Conservation (phyloP, 2,113 vertebrate species). For the Cyanoderma ruficeps region DNA sequence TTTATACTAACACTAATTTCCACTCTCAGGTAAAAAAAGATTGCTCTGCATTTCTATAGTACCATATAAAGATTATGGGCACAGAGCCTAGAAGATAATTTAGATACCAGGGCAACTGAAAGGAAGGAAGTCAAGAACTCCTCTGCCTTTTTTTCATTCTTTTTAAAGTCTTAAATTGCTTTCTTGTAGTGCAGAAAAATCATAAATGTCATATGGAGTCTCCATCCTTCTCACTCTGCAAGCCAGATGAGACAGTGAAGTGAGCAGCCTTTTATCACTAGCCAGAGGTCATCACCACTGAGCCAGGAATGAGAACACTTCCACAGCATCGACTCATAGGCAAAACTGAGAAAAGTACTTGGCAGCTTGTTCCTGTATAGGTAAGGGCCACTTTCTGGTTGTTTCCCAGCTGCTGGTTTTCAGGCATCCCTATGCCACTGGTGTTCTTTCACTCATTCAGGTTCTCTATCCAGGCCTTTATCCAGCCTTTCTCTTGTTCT, state of each 20-base stretch:
- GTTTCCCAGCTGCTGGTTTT: not conserved
- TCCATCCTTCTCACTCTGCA: not conserved
- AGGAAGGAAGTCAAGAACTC: not conserved
- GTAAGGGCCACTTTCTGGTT: not conserved
- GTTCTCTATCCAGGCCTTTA: not conserved
- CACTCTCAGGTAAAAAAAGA: conserved; percentile 10
- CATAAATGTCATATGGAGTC: not conserved
- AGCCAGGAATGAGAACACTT: not conserved
- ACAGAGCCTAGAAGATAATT: conserved; percentile 26
- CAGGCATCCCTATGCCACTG: not conserved
- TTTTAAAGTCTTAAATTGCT: not conserved
- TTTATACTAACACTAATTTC: conserved; percentile 16
- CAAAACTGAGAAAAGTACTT: not conserved
- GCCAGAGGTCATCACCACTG: not conserved
- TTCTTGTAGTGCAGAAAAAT: not conserved
- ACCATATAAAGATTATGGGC: conserved; percentile 1
- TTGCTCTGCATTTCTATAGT: not conserved
- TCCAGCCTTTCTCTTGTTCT: not conserved
- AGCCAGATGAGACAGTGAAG: not conserved
- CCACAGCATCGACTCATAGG: not conserved
- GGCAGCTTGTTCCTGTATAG: not conserved
- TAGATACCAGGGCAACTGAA: not conserved
- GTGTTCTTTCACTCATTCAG: not conserved
- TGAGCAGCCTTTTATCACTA: not conserved
- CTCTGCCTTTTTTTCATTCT: not conserved